phyloP scores from a whole-genome alignment of 1,140 invertebrate species.

The Tenebrio molitor region DNA sequence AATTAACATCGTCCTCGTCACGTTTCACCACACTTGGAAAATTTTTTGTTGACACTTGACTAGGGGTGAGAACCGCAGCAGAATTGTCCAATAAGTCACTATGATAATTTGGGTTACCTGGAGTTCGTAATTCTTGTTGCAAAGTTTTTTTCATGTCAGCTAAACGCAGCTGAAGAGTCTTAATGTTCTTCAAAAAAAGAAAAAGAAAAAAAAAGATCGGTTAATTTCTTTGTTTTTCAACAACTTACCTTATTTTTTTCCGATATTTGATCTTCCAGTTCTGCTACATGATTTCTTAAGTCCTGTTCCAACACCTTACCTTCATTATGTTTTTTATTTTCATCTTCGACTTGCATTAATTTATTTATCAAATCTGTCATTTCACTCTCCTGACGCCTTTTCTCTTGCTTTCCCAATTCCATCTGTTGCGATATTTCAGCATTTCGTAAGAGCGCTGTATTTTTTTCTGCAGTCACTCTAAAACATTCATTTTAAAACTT shows the following conservation, averaged over 20 bases:
- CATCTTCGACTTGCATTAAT: conserved; percentile 67
- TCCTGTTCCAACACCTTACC: conserved; percentile 70
- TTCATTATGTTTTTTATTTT: conserved; percentile 68
- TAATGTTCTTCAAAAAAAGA: conserved; percentile 81
- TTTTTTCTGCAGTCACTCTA: conserved; percentile 80
- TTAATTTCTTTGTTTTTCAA: too few species aligned
- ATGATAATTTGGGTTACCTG: conserved; percentile 53
- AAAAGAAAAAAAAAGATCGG: too few species aligned
- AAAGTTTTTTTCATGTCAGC: conserved; percentile 92
- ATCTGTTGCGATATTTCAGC: conserved; percentile 87
- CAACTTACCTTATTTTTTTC: conserved; percentile 89
- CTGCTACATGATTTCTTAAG: conserved; percentile 73
- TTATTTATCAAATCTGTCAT: conserved; percentile 70
- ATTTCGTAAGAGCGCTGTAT: conserved; percentile 82
- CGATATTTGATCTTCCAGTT: conserved; percentile 80
- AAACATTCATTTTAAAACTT: conserved; percentile 26
- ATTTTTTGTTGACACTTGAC: conserved; percentile 69
- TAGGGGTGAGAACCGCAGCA: conserved; percentile 69
- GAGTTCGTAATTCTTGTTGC: conserved; percentile 84
- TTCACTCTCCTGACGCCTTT: conserved; percentile 75
- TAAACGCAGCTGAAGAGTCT: conserved; percentile 88
- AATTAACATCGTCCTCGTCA: conserved; percentile 83
- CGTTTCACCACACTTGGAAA: conserved; percentile 66
- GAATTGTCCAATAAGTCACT: conserved; percentile 56
- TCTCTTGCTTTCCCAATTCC: conserved; percentile 79